phyloP scores from a whole-genome alignment of 2,888 invertebrate genomes.

The Hedya salicella region DNA sequence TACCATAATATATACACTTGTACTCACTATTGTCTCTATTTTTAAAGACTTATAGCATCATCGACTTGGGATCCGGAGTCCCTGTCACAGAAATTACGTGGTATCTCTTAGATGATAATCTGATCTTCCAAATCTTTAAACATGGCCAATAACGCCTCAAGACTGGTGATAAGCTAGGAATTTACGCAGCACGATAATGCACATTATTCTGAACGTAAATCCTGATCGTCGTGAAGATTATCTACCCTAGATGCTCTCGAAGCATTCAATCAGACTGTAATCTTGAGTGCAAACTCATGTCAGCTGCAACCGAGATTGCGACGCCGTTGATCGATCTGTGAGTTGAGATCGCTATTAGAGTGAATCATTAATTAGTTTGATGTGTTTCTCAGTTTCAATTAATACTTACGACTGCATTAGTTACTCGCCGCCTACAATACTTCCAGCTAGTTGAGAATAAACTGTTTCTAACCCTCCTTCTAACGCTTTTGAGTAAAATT shows the following conservation, averaged over 20 bases:
- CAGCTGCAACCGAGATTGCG: slow-evolving; percentile 5
- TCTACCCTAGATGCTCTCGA: not conserved
- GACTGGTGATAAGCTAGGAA: not conserved
- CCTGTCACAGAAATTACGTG: too few relatives aligned
- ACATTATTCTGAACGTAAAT: not conserved
- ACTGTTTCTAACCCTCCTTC: too few relatives aligned
- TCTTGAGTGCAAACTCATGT: slow-evolving; percentile 35
- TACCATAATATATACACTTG: too few relatives aligned
- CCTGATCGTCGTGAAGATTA: not conserved
- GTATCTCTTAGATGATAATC: too few relatives aligned
- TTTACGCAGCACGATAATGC: not conserved
- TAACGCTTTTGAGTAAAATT: too few relatives aligned
- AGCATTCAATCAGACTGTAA: slow-evolving; percentile 25
- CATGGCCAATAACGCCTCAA: too few relatives aligned
- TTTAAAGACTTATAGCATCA: too few relatives aligned
- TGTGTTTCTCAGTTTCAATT: not conserved
- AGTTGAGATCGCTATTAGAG: not conserved
- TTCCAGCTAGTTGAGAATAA: too few relatives aligned
- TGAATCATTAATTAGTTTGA: not conserved
- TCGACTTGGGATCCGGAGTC: too few relatives aligned
- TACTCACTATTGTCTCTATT: too few relatives aligned
- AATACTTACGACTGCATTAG: not conserved
- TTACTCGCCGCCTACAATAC: too few relatives aligned
- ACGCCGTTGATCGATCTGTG: slow-evolving; percentile 14
- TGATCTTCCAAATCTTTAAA: too few relatives aligned